Evolutionary conservation across 2,113 vertebrate genomes (phyloP).

Genomic region (Cryptomyrus ogoouensis): DNA sequence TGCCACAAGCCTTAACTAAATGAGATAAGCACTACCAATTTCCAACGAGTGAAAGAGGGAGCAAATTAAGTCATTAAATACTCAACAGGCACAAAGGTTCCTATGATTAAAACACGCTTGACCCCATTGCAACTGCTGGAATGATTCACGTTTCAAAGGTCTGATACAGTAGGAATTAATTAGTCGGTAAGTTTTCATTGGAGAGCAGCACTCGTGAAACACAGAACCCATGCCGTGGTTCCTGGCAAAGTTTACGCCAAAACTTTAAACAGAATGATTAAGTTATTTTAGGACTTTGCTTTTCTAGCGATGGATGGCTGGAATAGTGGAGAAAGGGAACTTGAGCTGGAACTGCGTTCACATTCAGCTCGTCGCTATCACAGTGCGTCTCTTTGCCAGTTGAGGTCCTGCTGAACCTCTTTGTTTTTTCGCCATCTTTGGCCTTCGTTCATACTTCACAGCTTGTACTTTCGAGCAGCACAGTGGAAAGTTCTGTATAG

Average conservation of each 20-base stretch:
- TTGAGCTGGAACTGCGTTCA: not conserved
- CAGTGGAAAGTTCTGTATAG: not conserved
- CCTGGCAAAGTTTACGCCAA: constrained; percentile 1
- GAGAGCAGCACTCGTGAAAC: not conserved
- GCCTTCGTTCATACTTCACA: not conserved
- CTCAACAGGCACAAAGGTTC: constrained; percentile 13
- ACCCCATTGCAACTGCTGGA: constrained; percentile 11
- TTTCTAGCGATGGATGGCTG: not conserved
- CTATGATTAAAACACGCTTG: constrained; percentile 11
- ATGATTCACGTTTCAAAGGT: constrained; percentile 10
- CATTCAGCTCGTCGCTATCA: not conserved
- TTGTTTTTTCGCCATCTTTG: constrained; percentile 4
- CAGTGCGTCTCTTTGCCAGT: not conserved
- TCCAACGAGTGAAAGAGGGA: not conserved
- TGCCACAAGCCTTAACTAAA: not conserved
- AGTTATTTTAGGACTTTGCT: not conserved
- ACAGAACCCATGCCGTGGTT: not conserved
- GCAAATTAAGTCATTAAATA: constrained; percentile 19
- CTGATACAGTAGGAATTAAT: not conserved
- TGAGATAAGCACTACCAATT: not conserved
- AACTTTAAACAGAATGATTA: constrained; percentile 21
- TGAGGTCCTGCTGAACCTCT: not conserved
- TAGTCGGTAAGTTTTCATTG: not conserved
- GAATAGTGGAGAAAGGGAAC: not conserved
- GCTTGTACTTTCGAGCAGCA: not conserved